Evolutionary conservation across 2,888 invertebrate genomes (phyloP), one percentile per base, ranked within the genome.

Genomic region (Luffia ferchaultella): DNA sequence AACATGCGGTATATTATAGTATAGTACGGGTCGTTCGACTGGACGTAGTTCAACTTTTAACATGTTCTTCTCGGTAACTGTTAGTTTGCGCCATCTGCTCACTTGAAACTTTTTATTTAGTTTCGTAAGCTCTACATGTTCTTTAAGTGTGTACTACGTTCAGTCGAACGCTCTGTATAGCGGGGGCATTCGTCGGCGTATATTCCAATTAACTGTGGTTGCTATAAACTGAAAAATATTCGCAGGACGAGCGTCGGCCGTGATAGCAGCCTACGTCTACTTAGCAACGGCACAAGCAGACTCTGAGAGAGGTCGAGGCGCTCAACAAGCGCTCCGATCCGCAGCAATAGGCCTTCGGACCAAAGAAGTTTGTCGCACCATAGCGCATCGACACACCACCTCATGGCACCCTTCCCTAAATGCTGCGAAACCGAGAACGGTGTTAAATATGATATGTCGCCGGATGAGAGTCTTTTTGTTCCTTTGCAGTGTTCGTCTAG

Each of bases 271-370:
- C 65, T 82, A 51, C 71, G 78, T 0, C 68, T 82, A 1, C 58
- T 80, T 1, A 77, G 76, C 67, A 80, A 82, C 58, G 82, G 82
- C 1, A 67, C 78, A 0, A 80, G 80, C 46, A 82, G 82, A 53
- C 79, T 80, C 70, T 83, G 82, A 83, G 76, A 65, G 57, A 64
- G 73, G 73, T 57, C 56, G 49, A 59, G 55, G 58, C 72, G 72
- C 67, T 67, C 62, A 59, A 60, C 57, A 53, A 56, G 62, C 61
- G 59, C 59, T 51, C 70, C 72, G 60, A 70, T 42, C 42, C 16
- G 43, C n/a, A 42, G 40, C 42, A 18, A 16, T 16, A 19, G 17
- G 17, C 17, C 16, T n/a, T 2, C 18, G n/a, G 18, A 40, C 48
- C 15, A 17, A 49, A n/a, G n/a, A n/a, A 30, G 30, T 3, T 30